phyloP scores from a whole-genome alignment of 2,888 invertebrate species.

The Agelastica alni region DNA sequence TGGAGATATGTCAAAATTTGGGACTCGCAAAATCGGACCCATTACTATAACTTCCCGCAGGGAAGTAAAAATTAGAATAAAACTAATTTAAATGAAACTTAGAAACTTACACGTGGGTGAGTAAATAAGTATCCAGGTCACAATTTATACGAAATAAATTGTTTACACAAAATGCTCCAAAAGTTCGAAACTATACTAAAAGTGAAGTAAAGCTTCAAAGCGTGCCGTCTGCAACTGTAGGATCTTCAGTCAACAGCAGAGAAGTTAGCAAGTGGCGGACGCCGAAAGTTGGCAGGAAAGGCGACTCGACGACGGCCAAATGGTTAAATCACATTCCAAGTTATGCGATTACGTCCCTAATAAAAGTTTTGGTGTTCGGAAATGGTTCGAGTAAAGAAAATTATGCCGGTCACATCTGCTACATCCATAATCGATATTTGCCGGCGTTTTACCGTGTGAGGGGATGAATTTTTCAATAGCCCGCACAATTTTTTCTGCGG shows the following conservation, averaged over 20 bases:
- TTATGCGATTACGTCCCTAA: slow-evolving; percentile 49
- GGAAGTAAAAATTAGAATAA: too few relatives aligned
- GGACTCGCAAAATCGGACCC: too few relatives aligned
- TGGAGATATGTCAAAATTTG: too few relatives aligned
- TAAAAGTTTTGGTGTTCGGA: slow-evolving; percentile 46
- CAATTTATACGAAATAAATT: too few relatives aligned
- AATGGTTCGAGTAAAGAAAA: slow-evolving; percentile 44
- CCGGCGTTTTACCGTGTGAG: slow-evolving; percentile 23
- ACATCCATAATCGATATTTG: slow-evolving; percentile 48
- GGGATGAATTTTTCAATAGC: slow-evolving; percentile 47
- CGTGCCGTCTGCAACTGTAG: neutral
- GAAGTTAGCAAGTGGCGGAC: slow-evolving; percentile 11
- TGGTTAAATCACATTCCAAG: slow-evolving; percentile 50
- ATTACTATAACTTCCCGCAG: too few relatives aligned
- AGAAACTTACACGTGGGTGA: too few relatives aligned
- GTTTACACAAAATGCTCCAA: too few relatives aligned
- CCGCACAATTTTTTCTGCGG: slow-evolving; percentile 34
- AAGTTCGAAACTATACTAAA: slow-evolving; percentile 4
- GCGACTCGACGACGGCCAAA: slow-evolving; percentile 38
- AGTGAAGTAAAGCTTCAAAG: slow-evolving; percentile 4
- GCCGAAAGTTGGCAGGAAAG: slow-evolving; percentile 13
- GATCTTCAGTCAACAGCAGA: neutral
- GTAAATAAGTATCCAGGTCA: too few relatives aligned
- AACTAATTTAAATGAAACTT: too few relatives aligned
- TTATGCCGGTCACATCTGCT: slow-evolving; percentile 49